Conservation (phyloP, 2,888 invertebrate species). For the Dryococelus australis region DNA sequence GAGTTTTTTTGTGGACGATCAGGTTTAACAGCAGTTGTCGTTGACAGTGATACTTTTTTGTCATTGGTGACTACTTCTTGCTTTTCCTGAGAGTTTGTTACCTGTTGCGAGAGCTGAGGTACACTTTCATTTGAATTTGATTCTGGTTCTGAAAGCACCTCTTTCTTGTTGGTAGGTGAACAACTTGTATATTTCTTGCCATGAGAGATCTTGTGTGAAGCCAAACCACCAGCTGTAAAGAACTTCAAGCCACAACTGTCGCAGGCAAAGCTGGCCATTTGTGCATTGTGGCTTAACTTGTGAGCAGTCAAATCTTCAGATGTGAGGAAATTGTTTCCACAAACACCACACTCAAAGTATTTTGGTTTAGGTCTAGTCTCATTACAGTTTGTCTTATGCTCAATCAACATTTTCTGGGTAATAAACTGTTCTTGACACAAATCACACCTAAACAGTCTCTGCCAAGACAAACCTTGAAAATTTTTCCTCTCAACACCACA, state of each 20-base stretch:
- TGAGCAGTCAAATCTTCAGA: not conserved
- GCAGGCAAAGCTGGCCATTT: not conserved
- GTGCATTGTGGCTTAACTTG: constrained; percentile 4
- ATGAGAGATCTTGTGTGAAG: not conserved
- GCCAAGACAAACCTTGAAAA: not conserved
- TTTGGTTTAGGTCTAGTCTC: not conserved
- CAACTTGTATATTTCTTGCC: not conserved
- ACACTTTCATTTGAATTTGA: not conserved
- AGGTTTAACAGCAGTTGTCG: not conserved
- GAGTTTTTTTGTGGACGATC: not conserved
- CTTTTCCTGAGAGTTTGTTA: not conserved
- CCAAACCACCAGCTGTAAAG: not conserved
- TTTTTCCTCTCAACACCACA: not conserved
- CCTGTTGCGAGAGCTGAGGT: not conserved
- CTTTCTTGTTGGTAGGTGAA: not conserved
- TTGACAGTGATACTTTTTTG: not conserved
- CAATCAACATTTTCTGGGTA: not conserved
- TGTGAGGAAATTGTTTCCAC: not conserved
- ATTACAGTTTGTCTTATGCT: not conserved
- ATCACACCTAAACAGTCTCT: not conserved
- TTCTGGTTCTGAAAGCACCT: not conserved
- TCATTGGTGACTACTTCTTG: not conserved
- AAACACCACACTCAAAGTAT: not conserved
- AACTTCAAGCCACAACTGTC: constrained; percentile 9
- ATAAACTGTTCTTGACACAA: constrained; percentile 8